Evolutionary conservation across 53 echinoderm and acorn worm species (phyloP), one percentile per base, ranked within the genome.

Genomic region (Stichopus horrens): DNA sequence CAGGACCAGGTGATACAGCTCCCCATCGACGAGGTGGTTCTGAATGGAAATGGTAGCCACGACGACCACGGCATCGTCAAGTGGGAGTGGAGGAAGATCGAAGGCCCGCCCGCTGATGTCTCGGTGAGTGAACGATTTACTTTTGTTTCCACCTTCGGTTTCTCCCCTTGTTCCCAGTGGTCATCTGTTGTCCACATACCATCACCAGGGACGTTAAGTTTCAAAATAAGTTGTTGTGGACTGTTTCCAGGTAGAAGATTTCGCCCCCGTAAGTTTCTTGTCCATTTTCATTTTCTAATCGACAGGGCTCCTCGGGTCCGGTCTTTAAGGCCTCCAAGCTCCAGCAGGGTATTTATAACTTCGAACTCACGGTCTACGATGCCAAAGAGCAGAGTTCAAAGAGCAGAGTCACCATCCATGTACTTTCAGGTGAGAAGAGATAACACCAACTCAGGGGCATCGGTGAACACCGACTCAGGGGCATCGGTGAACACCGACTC

Each of bases 311-410:
- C 4, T 90, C 92, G 8, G 79, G 92, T 21, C 66, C 74, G n/a
- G 90, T 91, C 23, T 74, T 95, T 8, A 95, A 92, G 20, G 90
- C 95, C 71, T 91, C 91, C n/a, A 86, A 89, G 21, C 89, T 97
- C 57, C 94, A 95, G 59, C 94, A 97, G 73, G 97, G 97, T 0
- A 93, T 90, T 22, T 97, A 97, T 58, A 92, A 91, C 71, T 97
- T 94, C 91, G 79, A 83, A 60, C 83, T 97, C 77, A 97, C 91
- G 0, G 94, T 97, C 6, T 94, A 89, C 23, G 97, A 97, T 75
- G 54, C 83, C 53, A 93, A 90, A 55, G 93, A 56, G 0, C 91
- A 92, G 21, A 82, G 76, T 16, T 88, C 90, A 23, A 78, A 79
- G 5, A 94, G 92, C 77, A 90, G 74, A 60, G 97, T 91, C 4